Conservation (phyloP, 2,888 invertebrate genomes). For the Nomada goodeniana region DNA sequence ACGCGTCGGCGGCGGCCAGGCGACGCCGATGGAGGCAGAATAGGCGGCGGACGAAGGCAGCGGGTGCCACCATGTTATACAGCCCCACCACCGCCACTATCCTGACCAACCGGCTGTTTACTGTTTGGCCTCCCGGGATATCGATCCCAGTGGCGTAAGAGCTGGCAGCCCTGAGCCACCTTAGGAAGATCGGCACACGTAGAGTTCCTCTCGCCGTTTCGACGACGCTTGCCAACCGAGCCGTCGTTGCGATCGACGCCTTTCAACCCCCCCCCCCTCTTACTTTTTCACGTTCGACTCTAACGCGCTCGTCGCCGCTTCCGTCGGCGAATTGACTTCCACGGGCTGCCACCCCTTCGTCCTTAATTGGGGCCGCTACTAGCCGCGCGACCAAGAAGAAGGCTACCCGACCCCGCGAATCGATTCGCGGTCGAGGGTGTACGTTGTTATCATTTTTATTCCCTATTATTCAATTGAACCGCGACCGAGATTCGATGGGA, state of each 20-base stretch:
- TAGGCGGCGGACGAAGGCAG: constrained; percentile 64
- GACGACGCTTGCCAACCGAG: constrained; percentile 70
- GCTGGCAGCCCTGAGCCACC: constrained; percentile 73
- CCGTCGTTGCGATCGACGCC: constrained; percentile 59
- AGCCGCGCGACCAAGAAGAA: constrained; percentile 28
- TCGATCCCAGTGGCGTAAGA: constrained; percentile 84
- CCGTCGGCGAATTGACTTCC: constrained; percentile 65
- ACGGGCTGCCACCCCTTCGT: constrained; percentile 49
- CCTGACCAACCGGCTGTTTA: constrained; percentile 85
- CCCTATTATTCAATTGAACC: neutral
- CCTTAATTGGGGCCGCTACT: constrained; percentile 65
- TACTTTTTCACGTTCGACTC: constrained; percentile 15
- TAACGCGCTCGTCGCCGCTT: constrained; percentile 29
- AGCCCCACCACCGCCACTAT: constrained; percentile 77
- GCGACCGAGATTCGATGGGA: no score
- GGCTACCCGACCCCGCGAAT: constrained; percentile 57
- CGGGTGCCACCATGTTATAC: constrained; percentile 74
- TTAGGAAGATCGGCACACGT: constrained; percentile 61
- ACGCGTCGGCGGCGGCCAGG: constrained; percentile 51
- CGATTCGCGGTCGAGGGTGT: constrained; percentile 36
- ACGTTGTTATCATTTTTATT: neutral
- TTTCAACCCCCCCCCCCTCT: constrained; percentile 51
- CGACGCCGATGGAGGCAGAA: constrained; percentile 42
- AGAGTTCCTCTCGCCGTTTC: constrained; percentile 48
- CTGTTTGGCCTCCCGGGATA: constrained; percentile 84